These are phyloP conservation scores for Acronicta aceris DNA, from an alignment of 2,888 invertebrate genomes.

Conservation along the genomic window DNA sequence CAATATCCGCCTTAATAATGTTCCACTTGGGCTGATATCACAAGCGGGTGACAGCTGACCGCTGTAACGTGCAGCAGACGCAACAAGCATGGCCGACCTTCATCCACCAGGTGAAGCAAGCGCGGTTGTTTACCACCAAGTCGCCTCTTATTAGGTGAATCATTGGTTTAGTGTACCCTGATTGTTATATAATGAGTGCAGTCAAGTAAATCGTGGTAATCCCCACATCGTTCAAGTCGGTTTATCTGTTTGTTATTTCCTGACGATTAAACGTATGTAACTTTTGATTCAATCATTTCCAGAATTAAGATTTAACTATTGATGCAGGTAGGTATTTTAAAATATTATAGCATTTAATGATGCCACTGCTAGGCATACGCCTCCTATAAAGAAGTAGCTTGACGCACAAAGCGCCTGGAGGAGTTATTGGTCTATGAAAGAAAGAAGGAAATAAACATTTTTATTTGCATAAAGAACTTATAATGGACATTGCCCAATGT, in stretches of 20 bases:
- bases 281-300: too few species aligned
- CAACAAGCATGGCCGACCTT: conserved; percentile 44
- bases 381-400: too few species aligned
- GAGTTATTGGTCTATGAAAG: too few species aligned
- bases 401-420: too few species aligned
- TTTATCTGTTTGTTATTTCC: neutral
- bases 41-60: conserved; percentile 27
- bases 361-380: too few species aligned
- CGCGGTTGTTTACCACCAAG: conserved; percentile 19
- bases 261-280: too few species aligned
- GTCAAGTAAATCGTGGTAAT: neutral
- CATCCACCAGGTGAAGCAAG: conserved; percentile 35
- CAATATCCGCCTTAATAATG: conserved; percentile 32
- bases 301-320: too few species aligned
- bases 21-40: conserved; percentile 11
- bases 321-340: too few species aligned
- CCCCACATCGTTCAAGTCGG: neutral
- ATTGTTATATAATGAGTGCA: neutral
- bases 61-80: conserved; percentile 17
- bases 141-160: conserved; percentile 21
- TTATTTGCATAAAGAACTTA: too few species aligned
- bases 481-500: too few species aligned
- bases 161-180: conserved; percentile 2
- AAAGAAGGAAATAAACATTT: too few species aligned
- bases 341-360: too few species aligned